Percentiles rank a stretch among this genome's conserved stretches.
phyloP scores from a whole-genome alignment of 2,888 invertebrate species.

The Yponomeuta evonymella region DNA sequence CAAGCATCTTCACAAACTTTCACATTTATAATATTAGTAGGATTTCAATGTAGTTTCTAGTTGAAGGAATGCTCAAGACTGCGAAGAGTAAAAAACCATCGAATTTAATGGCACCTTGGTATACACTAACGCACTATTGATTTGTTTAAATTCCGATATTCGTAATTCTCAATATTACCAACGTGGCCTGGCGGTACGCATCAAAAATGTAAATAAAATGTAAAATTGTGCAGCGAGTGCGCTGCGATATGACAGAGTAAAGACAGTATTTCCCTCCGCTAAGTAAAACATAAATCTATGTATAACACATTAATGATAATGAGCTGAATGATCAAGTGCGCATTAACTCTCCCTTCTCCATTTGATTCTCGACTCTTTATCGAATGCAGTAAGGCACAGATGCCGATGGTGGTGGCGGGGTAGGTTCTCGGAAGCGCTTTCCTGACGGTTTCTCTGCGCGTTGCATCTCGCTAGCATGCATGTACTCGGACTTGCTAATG shows the following conservation, averaged over 20 bases:
- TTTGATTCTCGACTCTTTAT: neutral
- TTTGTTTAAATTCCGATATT: no score
- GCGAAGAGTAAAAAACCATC: no score
- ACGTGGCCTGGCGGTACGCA: no score
- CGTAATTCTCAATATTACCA: no score
- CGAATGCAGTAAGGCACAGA: neutral
- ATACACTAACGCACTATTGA: no score
- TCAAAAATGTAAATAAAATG: no score
- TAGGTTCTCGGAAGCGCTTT: neutral
- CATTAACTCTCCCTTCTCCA: neutral
- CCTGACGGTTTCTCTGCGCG: neutral
- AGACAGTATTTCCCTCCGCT: neutral
- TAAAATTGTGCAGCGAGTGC: no score
- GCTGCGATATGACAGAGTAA: neutral
- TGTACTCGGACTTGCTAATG: neutral
- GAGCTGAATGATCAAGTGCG: conserved; percentile 2
- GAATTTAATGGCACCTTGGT: no score
- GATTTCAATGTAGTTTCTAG: neutral
- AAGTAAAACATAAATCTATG: conserved; percentile 2
- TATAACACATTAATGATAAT: conserved; percentile 1
- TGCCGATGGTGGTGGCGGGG: neutral
- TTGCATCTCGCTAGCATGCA: neutral
- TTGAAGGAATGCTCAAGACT: neutral
- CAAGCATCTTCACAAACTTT: no score
- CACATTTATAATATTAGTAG: no score